Evolutionary conservation across 2,888 invertebrate species (phyloP).

Genomic region (Melieria crassipennis): DNA sequence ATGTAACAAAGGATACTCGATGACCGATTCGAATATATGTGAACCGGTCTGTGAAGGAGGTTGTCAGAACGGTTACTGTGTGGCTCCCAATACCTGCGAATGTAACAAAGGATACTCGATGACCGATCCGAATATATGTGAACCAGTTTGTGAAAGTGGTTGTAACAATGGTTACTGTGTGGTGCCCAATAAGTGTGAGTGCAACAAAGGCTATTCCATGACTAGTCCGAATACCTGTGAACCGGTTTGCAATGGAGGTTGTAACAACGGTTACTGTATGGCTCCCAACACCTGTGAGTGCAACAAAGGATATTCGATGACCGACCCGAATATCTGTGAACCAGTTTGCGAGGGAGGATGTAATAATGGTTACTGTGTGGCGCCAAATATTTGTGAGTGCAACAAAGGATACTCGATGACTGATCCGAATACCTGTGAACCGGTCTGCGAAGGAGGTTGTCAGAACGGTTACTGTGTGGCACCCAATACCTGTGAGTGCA

Average conservation of each 20-base stretch:
- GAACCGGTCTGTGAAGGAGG: conserved; percentile 44
- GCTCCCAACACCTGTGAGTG: conserved; percentile 54
- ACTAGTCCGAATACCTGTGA: conserved; percentile 23
- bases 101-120: conserved; percentile 45
- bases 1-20: conserved; percentile 67
- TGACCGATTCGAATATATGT: conserved; percentile 46
- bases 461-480: conserved; percentile 37
- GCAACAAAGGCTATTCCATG: conserved; percentile 36
- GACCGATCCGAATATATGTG: conserved; percentile 33
- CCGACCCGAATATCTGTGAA: conserved; percentile 24
- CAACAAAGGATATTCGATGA: conserved; percentile 30
- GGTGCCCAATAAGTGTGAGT: conserved; percentile 52
- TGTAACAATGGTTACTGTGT: conserved; percentile 56
- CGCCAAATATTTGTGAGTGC: conserved; percentile 55
- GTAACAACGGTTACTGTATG: conserved; percentile 55
- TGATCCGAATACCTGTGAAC: conserved; percentile 29
- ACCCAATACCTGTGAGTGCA: conserved; percentile 40
- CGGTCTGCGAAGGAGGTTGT: conserved; percentile 34
- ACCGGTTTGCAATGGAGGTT: conserved; percentile 48
- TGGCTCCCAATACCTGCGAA: conserved; percentile 47
- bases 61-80: conserved; percentile 60
- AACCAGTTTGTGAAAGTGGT: conserved; percentile 39
- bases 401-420: conserved; percentile 47
- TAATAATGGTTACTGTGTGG: conserved; percentile 53
- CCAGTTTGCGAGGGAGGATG: conserved; percentile 43